These are phyloP conservation scores for Nemapogon koenigi DNA, from an alignment of 2,888 invertebrate species.

Conservation along the genomic window DNA sequence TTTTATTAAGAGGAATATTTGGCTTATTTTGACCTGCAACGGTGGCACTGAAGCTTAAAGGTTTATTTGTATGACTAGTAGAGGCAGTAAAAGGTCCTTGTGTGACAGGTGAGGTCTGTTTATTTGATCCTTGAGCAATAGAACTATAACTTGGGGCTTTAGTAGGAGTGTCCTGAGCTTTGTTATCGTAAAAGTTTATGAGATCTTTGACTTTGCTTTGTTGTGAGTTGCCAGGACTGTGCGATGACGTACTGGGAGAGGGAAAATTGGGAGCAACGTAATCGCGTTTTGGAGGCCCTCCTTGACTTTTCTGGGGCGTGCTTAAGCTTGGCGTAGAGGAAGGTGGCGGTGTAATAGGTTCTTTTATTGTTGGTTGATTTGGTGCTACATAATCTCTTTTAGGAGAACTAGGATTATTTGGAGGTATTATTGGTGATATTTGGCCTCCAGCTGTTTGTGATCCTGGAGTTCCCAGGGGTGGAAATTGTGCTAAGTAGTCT, in stretches of 20 bases:
- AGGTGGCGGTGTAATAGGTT: constrained; percentile 17
- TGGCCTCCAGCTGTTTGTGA: background rate
- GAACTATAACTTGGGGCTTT: constrained; percentile 44
- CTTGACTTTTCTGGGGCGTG: constrained; percentile 9
- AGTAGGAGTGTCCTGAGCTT: constrained; percentile 25
- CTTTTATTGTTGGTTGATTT: constrained; percentile 33
- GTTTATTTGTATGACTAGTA: constrained; percentile 8
- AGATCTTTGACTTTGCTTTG: constrained; percentile 46
- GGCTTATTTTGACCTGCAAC: constrained; percentile 7
- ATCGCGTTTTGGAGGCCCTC: constrained; percentile 23
- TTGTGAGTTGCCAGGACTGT: background rate
- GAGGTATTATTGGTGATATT: constrained; percentile 1
- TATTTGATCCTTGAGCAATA: constrained; percentile 33
- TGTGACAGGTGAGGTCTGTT: constrained; percentile 19
- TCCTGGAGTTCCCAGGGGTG: constrained; percentile 4
- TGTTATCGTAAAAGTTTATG: constrained; percentile 40
- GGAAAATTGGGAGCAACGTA: constrained; percentile 30
- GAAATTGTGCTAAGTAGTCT: constrained; percentile 11
- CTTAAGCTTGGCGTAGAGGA: constrained; percentile 2
- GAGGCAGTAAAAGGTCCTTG: constrained; percentile 16
- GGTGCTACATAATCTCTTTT: constrained; percentile 41
- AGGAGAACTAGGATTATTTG: constrained; percentile 15
- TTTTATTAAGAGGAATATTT: constrained; percentile 3
- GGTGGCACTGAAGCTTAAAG: constrained; percentile 3
- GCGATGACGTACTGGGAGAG: constrained; percentile 17